Base-by-base conservation (phyloP, 2,113 vertebrate species). In the Atrichornis clamosus region DNA sequence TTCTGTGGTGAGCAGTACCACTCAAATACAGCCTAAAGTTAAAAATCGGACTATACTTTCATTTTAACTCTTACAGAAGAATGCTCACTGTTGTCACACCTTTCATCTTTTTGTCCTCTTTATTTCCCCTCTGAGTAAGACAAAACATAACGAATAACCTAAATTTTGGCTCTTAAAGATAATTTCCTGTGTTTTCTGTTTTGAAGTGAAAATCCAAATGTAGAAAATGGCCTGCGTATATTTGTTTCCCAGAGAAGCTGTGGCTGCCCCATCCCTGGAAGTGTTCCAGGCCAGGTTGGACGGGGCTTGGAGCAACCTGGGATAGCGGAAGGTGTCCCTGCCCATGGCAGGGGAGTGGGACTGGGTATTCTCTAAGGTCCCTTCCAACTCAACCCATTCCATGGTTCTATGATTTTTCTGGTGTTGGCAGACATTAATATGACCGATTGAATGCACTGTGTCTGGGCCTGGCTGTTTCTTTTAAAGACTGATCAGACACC, bases 51-150 rank as follows among this genome's bases (percentile, higher is more conserved):
- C 18, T 22, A 3, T 2, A 1, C 8, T 27, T 73, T 42, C 19
- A 26, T 55, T 86, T 84, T 55, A 68, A 53, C 24, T 76, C 21
- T 58, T 14, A 24, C 3, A 24, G 39, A 33, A 18, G 11, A 52
- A 32, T 0, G 0, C 11, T 87, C 1, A 2, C 30, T 58, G n/a
- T 19, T 30, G 32, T 65, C 17, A 32, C 22, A 22, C 7, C 14
- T 73, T 32, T 17, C 33, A 70, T 46, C 32, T 30, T 9, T n/a
- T 50, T 11, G 21, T 30, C 44, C 32, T 30, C 19, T 90, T 60
- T 41, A 62, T 83, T 86, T 55, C 49, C 21, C 26, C 9, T 21
- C 27, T 3, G 3, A 41, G 14, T 53, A 83, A 53, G 41, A 13
- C 33, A 50, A 87, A 80, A 74, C 30, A 32, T 0, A 37, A 13